Conservation (phyloP, 2,113 vertebrate genomes). For the Machaerirhynchus nigripectus region DNA sequence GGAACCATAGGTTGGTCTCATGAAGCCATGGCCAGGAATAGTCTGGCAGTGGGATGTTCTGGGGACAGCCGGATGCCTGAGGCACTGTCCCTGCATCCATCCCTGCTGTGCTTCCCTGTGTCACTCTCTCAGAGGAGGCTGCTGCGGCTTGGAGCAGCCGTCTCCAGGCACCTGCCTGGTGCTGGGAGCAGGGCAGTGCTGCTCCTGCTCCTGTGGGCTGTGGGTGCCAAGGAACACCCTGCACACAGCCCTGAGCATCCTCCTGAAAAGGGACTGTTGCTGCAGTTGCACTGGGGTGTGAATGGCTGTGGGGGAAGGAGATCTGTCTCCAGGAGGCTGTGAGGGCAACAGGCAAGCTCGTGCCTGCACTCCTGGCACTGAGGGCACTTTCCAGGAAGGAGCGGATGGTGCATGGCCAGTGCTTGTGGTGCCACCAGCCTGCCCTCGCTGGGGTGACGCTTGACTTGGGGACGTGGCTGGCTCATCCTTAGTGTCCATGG, state of each 20-base stretch:
- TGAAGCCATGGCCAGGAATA: fast-evolving
- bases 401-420: fast-evolving
- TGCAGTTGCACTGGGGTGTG: fast-evolving
- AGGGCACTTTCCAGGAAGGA: not conserved
- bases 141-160: fast-evolving
- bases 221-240: not conserved
- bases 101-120: not conserved
- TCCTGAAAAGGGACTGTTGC: not conserved
- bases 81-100: not conserved
- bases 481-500: not conserved
- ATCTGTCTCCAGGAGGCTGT: not conserved
- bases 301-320: not conserved
- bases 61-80: not conserved
- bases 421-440: not conserved
- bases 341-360: not conserved
- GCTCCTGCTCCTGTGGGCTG: not conserved
- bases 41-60: not conserved
- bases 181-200: not conserved
- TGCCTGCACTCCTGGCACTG: not conserved
- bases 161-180: not conserved
- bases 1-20: not conserved
- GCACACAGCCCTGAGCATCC: not conserved
- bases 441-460: not conserved
- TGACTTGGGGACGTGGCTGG: fast-evolving
- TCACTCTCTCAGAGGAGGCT: not conserved